phyloP scores from a whole-genome alignment of 2,797 vertebrate species.

The Scolopax bukidnonensis region DNA sequence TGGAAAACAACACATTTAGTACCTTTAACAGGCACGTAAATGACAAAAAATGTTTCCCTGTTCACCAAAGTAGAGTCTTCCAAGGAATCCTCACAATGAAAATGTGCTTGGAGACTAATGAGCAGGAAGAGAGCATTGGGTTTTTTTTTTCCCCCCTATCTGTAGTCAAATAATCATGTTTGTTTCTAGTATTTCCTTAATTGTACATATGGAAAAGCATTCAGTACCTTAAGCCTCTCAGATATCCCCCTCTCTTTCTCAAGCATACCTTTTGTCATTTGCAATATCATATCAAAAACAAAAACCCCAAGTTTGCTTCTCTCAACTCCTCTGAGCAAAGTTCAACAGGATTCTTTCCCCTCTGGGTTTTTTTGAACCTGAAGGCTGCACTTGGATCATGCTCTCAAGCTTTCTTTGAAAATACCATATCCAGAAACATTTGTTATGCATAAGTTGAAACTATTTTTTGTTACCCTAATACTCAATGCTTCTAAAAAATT shows the following conservation, averaged over 20 bases:
- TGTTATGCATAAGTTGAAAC: background rate
- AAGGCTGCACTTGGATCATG: background rate
- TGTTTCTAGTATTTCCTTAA: background rate
- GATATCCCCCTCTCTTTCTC: background rate
- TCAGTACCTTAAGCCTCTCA: background rate
- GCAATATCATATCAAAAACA: background rate
- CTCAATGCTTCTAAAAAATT: background rate
- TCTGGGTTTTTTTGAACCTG: background rate
- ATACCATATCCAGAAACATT: background rate
- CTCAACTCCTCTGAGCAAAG: background rate
- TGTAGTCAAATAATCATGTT: background rate
- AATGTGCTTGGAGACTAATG: background rate
- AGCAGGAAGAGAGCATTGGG: fast-evolving
- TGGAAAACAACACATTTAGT: background rate
- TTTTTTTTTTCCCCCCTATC: too few species aligned
- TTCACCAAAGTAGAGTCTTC: background rate
- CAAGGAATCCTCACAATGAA: background rate
- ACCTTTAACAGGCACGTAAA: background rate
- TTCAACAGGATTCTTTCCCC: background rate
- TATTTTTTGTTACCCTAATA: background rate
- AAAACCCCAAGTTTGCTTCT: background rate
- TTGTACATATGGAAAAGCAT: background rate
- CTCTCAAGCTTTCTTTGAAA: background rate
- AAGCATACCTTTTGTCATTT: background rate
- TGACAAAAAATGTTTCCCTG: background rate